Evolutionary conservation across 1,140 invertebrate genomes (phyloP), one percentile per base, ranked within the genome.

Genomic region (Hermatobates lingyangjiaoensis): DNA sequence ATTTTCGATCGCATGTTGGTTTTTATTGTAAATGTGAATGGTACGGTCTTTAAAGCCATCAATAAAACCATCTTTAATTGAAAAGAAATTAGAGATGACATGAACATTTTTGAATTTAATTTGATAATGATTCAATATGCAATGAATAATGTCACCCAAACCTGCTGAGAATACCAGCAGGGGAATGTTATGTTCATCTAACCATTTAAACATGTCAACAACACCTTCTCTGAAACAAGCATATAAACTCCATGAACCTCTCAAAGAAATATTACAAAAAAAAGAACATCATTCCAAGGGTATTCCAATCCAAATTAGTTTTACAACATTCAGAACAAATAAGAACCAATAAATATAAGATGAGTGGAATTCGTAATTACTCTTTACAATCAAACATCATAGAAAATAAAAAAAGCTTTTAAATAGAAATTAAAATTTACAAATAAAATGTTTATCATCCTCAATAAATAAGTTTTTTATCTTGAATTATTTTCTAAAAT

Each of bases 161-260:
- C 93, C 93, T 27, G 92, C 93, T 27, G 89, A 94, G 66, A 97
- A 93, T 25, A 97, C 82, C 26, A 97, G 64, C 15, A 94, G 68
- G 0, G 92, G 92, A 20, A 97, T 78, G 45, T 77, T 64, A 2
- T 74, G 61, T 3, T 62, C 58, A 27, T 80, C 58, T 15, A 92
- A 67, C 53, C 69, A 71, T n/a, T 73, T 58, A 58, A 95, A 80
- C 23, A 92, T 66, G 39, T 80, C 72, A 45, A 74, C 64, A 14
- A 82, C 81, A 2, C 79, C 79, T 59, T 83, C 80, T 60, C 90
- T 80, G 60, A 71, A 66, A 59, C 64, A 61, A 48, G 66, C n/a
- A n/a, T n/a, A n/a, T n/a, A n/a, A n/a, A n/a, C n/a, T n/a, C n/a
- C n/a, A n/a, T n/a, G n/a, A n/a, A n/a, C n/a, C n/a, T n/a, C n/a